Conservation (phyloP, 53 echinoderm and acorn worm genomes). For the Apostichopus leukothele region DNA sequence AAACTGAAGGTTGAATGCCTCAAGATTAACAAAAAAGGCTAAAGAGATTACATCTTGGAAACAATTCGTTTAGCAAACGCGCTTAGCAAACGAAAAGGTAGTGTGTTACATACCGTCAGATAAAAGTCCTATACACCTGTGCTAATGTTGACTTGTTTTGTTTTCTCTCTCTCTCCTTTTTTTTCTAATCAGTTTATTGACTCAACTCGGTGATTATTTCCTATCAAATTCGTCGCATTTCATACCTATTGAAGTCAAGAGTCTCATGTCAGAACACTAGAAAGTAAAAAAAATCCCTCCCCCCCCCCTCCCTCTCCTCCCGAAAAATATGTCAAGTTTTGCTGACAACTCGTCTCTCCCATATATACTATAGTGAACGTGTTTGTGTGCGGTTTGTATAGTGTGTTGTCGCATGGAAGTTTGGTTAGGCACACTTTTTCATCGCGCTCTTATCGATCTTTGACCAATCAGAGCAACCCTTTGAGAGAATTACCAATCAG, state of each 20-base stretch:
- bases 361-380: not conserved
- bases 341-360: not conserved
- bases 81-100: not conserved
- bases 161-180: not conserved
- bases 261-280: not conserved
- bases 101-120: not conserved
- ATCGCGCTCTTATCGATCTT: not conserved
- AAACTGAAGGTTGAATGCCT: no score
- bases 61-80: not conserved
- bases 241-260: not conserved
- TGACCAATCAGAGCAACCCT: slow-evolving; percentile 1
- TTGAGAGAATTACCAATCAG: not conserved
- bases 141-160: slow-evolving; percentile 1
- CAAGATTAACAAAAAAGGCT: no score
- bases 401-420: not conserved
- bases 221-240: not conserved
- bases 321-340: not conserved
- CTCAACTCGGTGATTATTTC: not conserved
- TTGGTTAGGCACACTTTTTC: slow-evolving; percentile 12
- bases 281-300: not conserved
- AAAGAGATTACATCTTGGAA: not conserved
- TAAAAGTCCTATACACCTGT: slow-evolving; percentile 23
- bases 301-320: no score
- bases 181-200: not conserved
- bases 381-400: not conserved